Conservation (phyloP, 30 jellyfish, hydroid and myxozoan genomes). For the Chironex yamaguchii region DNA sequence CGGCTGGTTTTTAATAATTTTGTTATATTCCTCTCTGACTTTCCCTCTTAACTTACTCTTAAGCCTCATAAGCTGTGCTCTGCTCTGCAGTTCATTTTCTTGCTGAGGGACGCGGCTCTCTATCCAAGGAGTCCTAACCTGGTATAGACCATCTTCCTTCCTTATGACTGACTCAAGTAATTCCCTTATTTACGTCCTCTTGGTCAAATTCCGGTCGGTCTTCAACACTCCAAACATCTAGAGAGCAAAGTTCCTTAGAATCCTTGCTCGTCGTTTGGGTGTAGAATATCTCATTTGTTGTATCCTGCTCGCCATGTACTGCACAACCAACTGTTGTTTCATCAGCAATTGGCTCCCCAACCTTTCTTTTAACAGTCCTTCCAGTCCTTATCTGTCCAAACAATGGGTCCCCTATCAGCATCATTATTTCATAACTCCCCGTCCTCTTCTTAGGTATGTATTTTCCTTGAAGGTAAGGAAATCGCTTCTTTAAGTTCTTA, state of each 20-base stretch:
- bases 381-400: slow-evolving; percentile 45
- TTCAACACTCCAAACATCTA: slow-evolving; percentile 21
- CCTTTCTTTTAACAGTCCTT: slow-evolving; percentile 11
- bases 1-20: slow-evolving; percentile 48
- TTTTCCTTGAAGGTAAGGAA: no score
- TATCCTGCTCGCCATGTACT: slow-evolving; percentile 51
- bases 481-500: no score
- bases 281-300: slow-evolving; percentile 23
- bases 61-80: slow-evolving; percentile 39
- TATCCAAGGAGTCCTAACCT: slow-evolving; percentile 69
- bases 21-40: slow-evolving; percentile 39
- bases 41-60: slow-evolving; percentile 41
- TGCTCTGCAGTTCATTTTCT: slow-evolving; percentile 63
- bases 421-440: no score
- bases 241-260: slow-evolving; percentile 19
- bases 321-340: slow-evolving; percentile 53
- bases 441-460: no score
- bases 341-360: slow-evolving; percentile 40
- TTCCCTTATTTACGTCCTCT: slow-evolving; percentile 12
- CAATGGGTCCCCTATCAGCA: slow-evolving; percentile 48
- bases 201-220: slow-evolving; percentile 33
- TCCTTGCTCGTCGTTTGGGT: neutral
- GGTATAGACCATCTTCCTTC: slow-evolving; percentile 54
- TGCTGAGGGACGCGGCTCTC: slow-evolving; percentile 62
- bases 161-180: slow-evolving; percentile 3